Evolutionary conservation across 2,888 invertebrate genomes (phyloP).

Genomic region (Noctua janthe): DNA sequence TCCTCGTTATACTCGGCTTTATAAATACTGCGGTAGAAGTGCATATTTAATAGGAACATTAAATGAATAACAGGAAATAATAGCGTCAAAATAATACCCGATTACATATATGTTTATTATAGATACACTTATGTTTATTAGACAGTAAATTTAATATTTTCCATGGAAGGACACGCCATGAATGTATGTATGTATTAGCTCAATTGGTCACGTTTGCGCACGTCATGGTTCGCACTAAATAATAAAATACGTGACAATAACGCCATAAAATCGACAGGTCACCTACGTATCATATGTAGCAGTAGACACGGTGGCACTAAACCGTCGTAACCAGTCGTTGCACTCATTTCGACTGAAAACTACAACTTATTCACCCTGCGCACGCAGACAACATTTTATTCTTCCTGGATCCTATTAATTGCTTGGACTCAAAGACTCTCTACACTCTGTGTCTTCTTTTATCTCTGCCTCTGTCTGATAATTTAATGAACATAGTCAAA

Average conservation of each 20-base stretch:
- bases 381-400: neutral
- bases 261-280: conserved; percentile 1
- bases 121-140: neutral
- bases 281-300: neutral
- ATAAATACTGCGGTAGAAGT: neutral
- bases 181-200: conserved; percentile 23
- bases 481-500: neutral
- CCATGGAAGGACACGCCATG: conserved; percentile 8
- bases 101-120: neutral
- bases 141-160: neutral
- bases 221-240: conserved; percentile 4
- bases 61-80: neutral
- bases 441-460: neutral
- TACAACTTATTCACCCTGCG: neutral
- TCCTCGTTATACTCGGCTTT: neutral
- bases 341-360: neutral
- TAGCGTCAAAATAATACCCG: neutral
- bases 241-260: conserved; percentile 12
- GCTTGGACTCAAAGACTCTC: neutral
- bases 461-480: neutral
- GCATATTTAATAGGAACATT: neutral
- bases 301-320: neutral
- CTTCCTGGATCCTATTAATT: neutral
- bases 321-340: neutral
- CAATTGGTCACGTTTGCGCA: conserved; percentile 32